Conservation (phyloP, 2,888 invertebrate species). For the Pomacea canaliculata region DNA sequence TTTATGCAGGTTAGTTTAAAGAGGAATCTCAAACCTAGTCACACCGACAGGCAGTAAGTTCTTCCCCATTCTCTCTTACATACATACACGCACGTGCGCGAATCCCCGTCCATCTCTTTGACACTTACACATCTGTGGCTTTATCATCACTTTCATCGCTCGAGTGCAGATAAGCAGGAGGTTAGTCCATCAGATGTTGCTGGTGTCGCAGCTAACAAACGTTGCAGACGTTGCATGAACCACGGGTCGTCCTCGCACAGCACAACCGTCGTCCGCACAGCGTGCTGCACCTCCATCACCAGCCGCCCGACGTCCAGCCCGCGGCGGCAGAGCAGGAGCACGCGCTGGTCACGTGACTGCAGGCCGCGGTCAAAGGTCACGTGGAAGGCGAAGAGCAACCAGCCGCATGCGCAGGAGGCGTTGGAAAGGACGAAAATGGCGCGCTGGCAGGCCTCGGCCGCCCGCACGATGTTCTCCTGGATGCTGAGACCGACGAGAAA, state of each 20-base stretch:
- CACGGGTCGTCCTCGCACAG: conserved; percentile 16
- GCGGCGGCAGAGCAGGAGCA: conserved; percentile 16
- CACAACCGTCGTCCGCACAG: background rate
- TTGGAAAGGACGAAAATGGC: conserved; percentile 16
- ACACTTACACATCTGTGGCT: background rate
- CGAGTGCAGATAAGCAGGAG: background rate
- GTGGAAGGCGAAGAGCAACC: conserved; percentile 23
- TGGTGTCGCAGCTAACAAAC: conserved; percentile 8
- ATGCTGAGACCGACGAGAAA: conserved; percentile 15
- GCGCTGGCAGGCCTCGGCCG: conserved; percentile 11
- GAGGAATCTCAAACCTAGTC: too few relatives aligned
- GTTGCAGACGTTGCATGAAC: conserved; percentile 10
- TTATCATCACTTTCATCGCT: background rate
- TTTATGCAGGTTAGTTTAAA: too few relatives aligned
- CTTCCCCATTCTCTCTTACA: too few relatives aligned
- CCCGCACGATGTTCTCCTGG: conserved; percentile 25
- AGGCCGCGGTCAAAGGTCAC: conserved; percentile 17
- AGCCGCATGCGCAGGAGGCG: background rate
- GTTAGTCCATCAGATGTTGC: background rate
- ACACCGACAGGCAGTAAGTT: too few relatives aligned
- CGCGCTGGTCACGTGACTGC: conserved; percentile 10
- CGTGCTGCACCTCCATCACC: conserved; percentile 17
- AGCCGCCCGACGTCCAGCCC: conserved; percentile 12
- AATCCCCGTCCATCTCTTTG: too few relatives aligned
- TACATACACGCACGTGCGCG: too few relatives aligned